These are phyloP conservation scores for Atta cephalotes DNA, from an alignment of 1,140 invertebrate species.

Conservation along the genomic window DNA sequence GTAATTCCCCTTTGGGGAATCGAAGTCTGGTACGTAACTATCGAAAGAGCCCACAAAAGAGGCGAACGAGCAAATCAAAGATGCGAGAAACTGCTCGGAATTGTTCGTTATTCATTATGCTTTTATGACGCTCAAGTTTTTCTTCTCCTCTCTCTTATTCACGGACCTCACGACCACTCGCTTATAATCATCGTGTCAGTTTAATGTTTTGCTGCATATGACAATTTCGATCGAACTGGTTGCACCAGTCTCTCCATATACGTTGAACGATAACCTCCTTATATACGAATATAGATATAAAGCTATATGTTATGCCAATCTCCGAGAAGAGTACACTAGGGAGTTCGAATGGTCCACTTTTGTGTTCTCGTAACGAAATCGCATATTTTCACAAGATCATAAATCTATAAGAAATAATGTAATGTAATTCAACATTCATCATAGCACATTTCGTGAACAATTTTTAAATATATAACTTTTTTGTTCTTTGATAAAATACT, in stretches of 20 bases:
- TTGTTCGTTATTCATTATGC: slow-evolving; percentile 42
- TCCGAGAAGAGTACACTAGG: slow-evolving; percentile 8
- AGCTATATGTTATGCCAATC: slow-evolving; percentile 65
- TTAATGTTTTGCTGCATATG: slow-evolving; percentile 75
- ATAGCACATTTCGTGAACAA: background rate
- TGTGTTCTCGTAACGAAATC: slow-evolving; percentile 70
- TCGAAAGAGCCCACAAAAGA: background rate
- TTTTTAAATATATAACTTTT: background rate
- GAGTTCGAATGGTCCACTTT: background rate
- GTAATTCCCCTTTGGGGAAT: background rate
- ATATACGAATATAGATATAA: slow-evolving; percentile 80
- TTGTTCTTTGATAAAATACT: background rate
- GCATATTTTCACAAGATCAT: slow-evolving; percentile 82
- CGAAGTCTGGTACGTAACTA: background rate
- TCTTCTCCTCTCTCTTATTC: slow-evolving; percentile 27
- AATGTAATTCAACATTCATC: slow-evolving; percentile 6
- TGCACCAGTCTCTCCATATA: slow-evolving; percentile 76
- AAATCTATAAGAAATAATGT: slow-evolving; percentile 79
- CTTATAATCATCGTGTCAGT: slow-evolving; percentile 78
- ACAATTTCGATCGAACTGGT: slow-evolving; percentile 64
- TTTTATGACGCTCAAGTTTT: slow-evolving; percentile 60
- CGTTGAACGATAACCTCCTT: slow-evolving; percentile 73
- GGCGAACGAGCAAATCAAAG: background rate
- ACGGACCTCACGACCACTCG: slow-evolving; percentile 30
- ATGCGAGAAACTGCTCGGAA: background rate